Evolutionary conservation across 2,797 vertebrate species (phyloP).

Genomic region (Acanthopagrus latus): DNA sequence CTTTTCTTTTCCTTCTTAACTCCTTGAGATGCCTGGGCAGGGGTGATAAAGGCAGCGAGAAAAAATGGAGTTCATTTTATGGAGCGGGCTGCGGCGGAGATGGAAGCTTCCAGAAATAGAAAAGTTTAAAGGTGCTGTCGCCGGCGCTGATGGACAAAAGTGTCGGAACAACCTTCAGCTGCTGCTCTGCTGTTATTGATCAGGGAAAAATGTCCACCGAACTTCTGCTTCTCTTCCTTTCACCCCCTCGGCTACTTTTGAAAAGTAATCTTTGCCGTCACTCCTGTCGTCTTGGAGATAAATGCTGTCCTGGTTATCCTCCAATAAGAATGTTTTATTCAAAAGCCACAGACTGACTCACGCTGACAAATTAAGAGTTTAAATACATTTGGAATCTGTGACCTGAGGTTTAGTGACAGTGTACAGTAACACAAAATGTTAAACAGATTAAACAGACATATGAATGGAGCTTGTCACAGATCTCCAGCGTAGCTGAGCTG

Average conservation of each 20-base stretch:
- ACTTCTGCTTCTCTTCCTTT: background rate
- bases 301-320: background rate
- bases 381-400: background rate
- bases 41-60: conserved; percentile 64
- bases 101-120: conserved; percentile 55
- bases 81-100: conserved; percentile 43
- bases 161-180: conserved; percentile 34
- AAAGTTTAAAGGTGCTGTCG: conserved; percentile 56
- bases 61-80: conserved; percentile 52
- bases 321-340: no score
- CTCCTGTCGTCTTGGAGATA: background rate
- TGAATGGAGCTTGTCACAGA: background rate
- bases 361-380: background rate
- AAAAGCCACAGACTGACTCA: no score
- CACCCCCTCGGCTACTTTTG: background rate
- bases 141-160: conserved; percentile 47
- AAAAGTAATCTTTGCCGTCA: background rate
- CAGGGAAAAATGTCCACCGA: background rate
- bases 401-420: background rate
- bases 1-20: conserved; percentile 64
- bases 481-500: background rate
- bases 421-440: background rate
- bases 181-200: conserved; percentile 28
- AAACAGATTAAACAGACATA: background rate
- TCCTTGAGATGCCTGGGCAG: conserved; percentile 65